Evolutionary conservation across 1,140 invertebrate species (phyloP).

Genomic region (Bombus breviceps): DNA sequence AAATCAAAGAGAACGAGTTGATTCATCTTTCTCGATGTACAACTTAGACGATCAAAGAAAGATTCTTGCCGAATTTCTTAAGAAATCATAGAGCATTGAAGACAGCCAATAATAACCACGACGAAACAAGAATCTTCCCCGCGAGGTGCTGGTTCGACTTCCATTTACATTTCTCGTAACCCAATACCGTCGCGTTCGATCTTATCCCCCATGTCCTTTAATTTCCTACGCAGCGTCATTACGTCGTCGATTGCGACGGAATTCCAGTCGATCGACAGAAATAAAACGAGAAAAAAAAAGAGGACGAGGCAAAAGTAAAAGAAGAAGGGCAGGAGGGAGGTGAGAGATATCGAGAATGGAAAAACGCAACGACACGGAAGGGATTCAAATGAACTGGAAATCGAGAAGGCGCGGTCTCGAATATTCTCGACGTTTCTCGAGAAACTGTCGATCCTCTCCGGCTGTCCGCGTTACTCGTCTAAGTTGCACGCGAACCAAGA

Average conservation of each 20-base stretch:
- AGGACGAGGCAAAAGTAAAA: neutral
- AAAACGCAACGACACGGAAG: constrained; percentile 46
- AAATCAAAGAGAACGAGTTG: too few species aligned
- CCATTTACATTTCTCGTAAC: constrained; percentile 16
- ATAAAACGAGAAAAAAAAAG: neutral
- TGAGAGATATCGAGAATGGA: neutral
- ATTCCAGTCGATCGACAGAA: constrained; percentile 2
- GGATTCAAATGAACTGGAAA: constrained; percentile 57
- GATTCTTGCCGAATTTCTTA: neutral
- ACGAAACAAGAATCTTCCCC: too few species aligned
- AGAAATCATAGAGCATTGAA: neutral
- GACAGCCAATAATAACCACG: constrained; percentile 22
- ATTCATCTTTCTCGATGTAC: neutral
- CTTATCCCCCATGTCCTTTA: neutral
- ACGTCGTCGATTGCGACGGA: constrained; percentile 37
- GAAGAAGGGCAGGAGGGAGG: too few species aligned
- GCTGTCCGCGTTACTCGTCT: neutral
- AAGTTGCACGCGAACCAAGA: constrained; percentile 7
- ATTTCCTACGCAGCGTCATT: constrained; percentile 47
- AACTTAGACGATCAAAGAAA: neutral
- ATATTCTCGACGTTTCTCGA: constrained; percentile 17
- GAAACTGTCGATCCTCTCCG: neutral
- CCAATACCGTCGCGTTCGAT: constrained; percentile 30
- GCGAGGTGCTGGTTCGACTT: neutral
- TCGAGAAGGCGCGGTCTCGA: constrained; percentile 33